Evolutionary conservation across 2,113 vertebrate species (phyloP).

Genomic region (Pollachius pollachius): DNA sequence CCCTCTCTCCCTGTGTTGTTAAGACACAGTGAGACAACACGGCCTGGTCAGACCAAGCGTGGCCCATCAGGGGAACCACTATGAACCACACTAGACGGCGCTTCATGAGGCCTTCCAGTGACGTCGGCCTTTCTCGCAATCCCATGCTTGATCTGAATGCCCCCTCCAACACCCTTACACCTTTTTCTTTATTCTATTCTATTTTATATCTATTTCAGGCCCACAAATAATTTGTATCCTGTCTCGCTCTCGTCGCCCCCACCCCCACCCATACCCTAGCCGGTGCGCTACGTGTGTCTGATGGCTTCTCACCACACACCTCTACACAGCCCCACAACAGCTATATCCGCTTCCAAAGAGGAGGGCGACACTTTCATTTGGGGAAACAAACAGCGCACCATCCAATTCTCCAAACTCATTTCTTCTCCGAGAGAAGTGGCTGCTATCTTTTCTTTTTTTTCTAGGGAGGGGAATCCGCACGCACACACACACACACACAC

Average conservation of each 20-base stretch:
- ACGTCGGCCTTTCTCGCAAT: constrained; percentile 23
- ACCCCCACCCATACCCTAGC: too few species aligned
- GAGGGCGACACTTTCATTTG: constrained; percentile 49
- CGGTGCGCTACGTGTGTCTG: not conserved
- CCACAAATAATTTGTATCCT: not conserved
- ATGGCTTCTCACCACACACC: constrained; percentile 41
- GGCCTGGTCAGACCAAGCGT: too few species aligned
- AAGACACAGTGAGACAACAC: not conserved
- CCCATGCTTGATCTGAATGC: not conserved
- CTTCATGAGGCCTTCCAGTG: constrained; percentile 32
- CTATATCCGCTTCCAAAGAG: constrained; percentile 41
- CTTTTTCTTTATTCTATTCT: too few species aligned
- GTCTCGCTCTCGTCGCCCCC: too few species aligned
- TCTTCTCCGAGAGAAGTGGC: constrained; percentile 51
- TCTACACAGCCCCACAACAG: constrained; percentile 6
- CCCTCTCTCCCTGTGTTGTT: constrained; percentile 26
- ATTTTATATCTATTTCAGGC: constrained; percentile 28
- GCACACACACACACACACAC: constrained; percentile 1
- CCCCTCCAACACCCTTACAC: constrained; percentile 13
- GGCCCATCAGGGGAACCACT: too few species aligned
- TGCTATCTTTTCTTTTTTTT: too few species aligned
- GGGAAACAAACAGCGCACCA: constrained; percentile 36
- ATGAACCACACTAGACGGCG: not conserved
- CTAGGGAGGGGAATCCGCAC: too few species aligned
- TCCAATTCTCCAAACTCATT: constrained; percentile 62